Base-by-base conservation (phyloP, 30 jellyfish, hydroid and myxozoan genomes). In the Aurelia aurita region DNA sequence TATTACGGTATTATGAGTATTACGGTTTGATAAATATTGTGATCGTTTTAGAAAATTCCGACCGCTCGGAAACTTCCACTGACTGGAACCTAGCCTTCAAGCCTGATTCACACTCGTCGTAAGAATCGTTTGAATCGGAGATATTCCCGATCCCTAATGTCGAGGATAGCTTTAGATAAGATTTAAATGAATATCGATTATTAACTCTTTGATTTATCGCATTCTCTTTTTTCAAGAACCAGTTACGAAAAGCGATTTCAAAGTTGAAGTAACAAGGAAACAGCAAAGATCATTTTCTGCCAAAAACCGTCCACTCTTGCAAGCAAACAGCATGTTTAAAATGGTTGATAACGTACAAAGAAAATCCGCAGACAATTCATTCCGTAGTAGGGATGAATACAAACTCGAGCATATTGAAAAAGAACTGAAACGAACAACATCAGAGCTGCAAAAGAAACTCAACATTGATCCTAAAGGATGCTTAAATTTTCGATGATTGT, bases 401-500 rank as follows among this genome's bases (percentile, higher is more conserved):
- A 87, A 88, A 49, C 86, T 79, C n/a, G 97, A 89, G 31, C 80
- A 23, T 12, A 79, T 80, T 16, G 97, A 89, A 51, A 61, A 76
- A 49, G 90, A 73, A 31, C 35, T 89, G 74, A 87, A 72, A 16
- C 82, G 64, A 72, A 80, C 92, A 3, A 72, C 92, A 28, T 57
- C 86, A 31, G 89, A 57, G 22, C 51, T 89, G 59, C 93, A 89
- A 55, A 89, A 72, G 90, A 89, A 89, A 72, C 60, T 89, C 26
- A 78, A 86, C 63, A 60, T 89, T 10, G 71, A 72, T 25, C 89
- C 93, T 7, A 71, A 39, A 3, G 93, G 93, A 16, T 64, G 58
- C 53, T 67, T 89, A 1, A 83, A 69, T 22, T 83, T 83, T 39
- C 60, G 62, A 10, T 76, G 77, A 39, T 39, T 15, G 16, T 39